phyloP scores from a whole-genome alignment of 2,888 invertebrate genomes.

The Trachelus iudaicus region DNA sequence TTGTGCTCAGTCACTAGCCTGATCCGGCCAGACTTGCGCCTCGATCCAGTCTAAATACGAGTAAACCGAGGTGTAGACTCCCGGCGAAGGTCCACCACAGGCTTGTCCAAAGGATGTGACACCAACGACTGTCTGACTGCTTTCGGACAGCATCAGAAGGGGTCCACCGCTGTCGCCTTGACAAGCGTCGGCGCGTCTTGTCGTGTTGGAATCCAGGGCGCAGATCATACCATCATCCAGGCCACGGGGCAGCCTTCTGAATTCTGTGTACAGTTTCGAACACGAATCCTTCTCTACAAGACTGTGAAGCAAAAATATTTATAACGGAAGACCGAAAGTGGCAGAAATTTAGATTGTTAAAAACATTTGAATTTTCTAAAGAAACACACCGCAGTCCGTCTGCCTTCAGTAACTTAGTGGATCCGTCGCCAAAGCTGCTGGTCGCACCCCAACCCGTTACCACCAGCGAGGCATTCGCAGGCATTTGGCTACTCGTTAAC shows the following conservation, averaged over 20 bases:
- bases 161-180: conserved; percentile 59
- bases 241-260: conserved; percentile 42
- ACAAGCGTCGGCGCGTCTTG: conserved; percentile 47
- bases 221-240: conserved; percentile 52
- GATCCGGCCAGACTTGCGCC: conserved; percentile 46
- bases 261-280: conserved; percentile 29
- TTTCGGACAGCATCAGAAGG: conserved; percentile 37
- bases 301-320: conserved; percentile 25
- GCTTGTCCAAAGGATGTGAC: conserved; percentile 53
- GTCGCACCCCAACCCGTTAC: conserved; percentile 55
- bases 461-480: conserved; percentile 35
- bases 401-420: conserved; percentile 45
- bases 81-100: conserved; percentile 50
- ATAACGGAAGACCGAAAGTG: background rate
- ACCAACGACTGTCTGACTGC: conserved; percentile 43
- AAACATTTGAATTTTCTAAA: background rate
- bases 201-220: conserved; percentile 40
- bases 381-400: conserved; percentile 43
- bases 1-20: background rate
- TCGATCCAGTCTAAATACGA: conserved; percentile 59
- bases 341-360: background rate
- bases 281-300: conserved; percentile 41
- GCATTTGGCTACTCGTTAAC: conserved; percentile 11
- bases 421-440: conserved; percentile 21
- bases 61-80: conserved; percentile 52